These are phyloP conservation scores for Apocheima hispidaria DNA, from an alignment of 2,888 invertebrate species.

Conservation along the genomic window DNA sequence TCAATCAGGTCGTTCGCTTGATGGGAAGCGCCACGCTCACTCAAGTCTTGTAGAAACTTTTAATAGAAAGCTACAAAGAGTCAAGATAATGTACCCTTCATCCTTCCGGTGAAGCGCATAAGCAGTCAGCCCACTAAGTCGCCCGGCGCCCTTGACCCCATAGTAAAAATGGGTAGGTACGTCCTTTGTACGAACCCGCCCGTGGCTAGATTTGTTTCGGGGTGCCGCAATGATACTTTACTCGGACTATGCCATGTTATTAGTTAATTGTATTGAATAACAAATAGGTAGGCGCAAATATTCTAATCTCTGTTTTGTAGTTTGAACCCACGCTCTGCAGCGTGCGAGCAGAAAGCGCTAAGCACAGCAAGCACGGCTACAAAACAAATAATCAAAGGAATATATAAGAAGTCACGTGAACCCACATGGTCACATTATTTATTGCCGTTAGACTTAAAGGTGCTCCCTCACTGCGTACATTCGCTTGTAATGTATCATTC, in stretches of 20 bases:
- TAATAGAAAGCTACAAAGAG: not conserved
- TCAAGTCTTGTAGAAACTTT: not conserved
- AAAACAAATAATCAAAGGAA: no score
- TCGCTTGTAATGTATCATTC: no score
- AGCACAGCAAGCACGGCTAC: no score
- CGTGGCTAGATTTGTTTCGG: conserved; percentile 24
- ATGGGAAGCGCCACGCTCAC: no score
- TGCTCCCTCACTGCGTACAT: no score
- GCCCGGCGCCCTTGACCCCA: conserved; percentile 23
- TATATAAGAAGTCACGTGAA: no score
- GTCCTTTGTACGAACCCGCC: conserved; percentile 8
- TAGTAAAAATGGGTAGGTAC: conserved; percentile 1
- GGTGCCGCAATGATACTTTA: conserved; percentile 3
- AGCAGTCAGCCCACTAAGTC: conserved; percentile 15
- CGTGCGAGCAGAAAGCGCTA: no score
- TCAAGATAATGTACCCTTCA: not conserved
- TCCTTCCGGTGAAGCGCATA: conserved; percentile 13
- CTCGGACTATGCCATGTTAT: not conserved
- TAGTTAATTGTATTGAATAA: conserved; percentile 1
- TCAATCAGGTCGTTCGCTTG: no score
- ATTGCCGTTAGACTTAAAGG: no score
- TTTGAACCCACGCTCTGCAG: no score
- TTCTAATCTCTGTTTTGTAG: no score
- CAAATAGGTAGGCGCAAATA: not conserved
- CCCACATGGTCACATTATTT: no score